A percentile compares a stretch with the other conserved stretches of the same genome.
These are phyloP conservation scores for Tryphoninae sp. DNA, from an alignment of 2,888 invertebrate species.

Conservation along the genomic window DNA sequence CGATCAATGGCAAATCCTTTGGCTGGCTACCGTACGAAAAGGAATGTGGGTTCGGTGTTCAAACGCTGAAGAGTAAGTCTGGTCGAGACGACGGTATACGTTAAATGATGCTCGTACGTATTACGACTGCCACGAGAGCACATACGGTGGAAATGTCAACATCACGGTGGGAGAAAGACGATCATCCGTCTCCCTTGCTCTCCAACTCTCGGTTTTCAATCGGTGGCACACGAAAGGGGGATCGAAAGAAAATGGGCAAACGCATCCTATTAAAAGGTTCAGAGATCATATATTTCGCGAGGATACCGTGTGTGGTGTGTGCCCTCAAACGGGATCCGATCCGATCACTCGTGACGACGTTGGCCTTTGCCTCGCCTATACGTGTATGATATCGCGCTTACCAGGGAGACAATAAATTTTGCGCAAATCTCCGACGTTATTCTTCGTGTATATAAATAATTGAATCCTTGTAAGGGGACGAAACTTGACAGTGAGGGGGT, in stretches of 20 bases:
- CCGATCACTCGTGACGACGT: slow-evolving; percentile 73
- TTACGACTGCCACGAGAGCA: slow-evolving; percentile 15
- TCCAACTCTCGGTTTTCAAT: slow-evolving; percentile 4
- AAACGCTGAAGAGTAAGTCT: slow-evolving; percentile 52
- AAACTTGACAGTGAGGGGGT: neutral
- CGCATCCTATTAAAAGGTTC: slow-evolving; percentile 77
- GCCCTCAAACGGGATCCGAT: slow-evolving; percentile 73
- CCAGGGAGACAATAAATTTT: slow-evolving; percentile 69
- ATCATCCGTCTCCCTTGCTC: slow-evolving; percentile 20
- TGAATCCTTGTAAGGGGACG: slow-evolving; percentile 60
- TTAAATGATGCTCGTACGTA: slow-evolving; percentile 7
- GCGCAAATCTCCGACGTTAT: slow-evolving; percentile 62
- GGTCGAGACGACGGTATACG: slow-evolving; percentile 1
- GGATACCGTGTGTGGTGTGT: slow-evolving; percentile 62
- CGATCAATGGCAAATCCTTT: slow-evolving; percentile 65
- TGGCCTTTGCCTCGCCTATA: slow-evolving; percentile 74
- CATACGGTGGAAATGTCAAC: slow-evolving; percentile 62
- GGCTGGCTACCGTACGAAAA: slow-evolving; percentile 67
- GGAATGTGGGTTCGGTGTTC: slow-evolving; percentile 77
- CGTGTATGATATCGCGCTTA: slow-evolving; percentile 38
- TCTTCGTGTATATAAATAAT: slow-evolving; percentile 67
- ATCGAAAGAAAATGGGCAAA: slow-evolving; percentile 69
- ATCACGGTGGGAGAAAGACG: slow-evolving; percentile 47
- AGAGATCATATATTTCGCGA: slow-evolving; percentile 72
- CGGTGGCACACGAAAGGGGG: slow-evolving; percentile 6